Evolutionary conservation across 2,113 vertebrate genomes (phyloP).

Genomic region (Amblyopsis rosae): DNA sequence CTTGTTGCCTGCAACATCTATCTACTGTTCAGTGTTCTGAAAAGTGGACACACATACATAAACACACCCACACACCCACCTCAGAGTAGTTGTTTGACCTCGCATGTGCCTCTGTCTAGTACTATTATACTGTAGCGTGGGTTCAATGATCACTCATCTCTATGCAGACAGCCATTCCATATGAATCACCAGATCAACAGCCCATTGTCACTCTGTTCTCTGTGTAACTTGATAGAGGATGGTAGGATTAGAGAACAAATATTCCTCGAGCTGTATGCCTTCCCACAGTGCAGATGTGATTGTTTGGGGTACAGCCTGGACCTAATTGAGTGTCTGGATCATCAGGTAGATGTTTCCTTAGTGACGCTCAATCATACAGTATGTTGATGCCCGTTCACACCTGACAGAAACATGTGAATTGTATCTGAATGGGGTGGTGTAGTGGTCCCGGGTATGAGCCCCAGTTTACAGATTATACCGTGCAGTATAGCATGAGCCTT

Average conservation of each 20-base stretch:
- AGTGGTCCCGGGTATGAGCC: too few relatives aligned
- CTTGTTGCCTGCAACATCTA: too few relatives aligned
- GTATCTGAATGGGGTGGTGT: too few relatives aligned
- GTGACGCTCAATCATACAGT: too few relatives aligned
- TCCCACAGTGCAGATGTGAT: slow-evolving; percentile 5
- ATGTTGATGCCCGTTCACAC: too few relatives aligned
- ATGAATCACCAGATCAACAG: slow-evolving; percentile 53
- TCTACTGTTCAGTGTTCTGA: neutral
- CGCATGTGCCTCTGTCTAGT: too few relatives aligned
- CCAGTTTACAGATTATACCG: too few relatives aligned
- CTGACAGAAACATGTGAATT: too few relatives aligned
- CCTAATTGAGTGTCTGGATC: too few relatives aligned
- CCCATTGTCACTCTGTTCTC: slow-evolving; percentile 44
- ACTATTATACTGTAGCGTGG: slow-evolving; percentile 5
- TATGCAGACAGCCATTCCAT: slow-evolving; percentile 22
- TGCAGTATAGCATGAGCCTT: too few relatives aligned
- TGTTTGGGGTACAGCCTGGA: neutral
- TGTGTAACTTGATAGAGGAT: slow-evolving; percentile 51
- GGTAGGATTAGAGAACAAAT: slow-evolving; percentile 41
- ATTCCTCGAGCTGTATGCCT: slow-evolving; percentile 13
- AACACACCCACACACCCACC: slow-evolving; percentile 22
- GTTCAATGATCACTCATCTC: slow-evolving; percentile 42
- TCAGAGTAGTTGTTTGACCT: slow-evolving; percentile 23
- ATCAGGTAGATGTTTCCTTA: too few relatives aligned
- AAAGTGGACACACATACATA: slow-evolving; percentile 25